A percentile compares a stretch with the other conserved stretches of the same genome.
Conservation (phyloP, 1,140 invertebrate genomes). For the Berghia stephanieae region DNA sequence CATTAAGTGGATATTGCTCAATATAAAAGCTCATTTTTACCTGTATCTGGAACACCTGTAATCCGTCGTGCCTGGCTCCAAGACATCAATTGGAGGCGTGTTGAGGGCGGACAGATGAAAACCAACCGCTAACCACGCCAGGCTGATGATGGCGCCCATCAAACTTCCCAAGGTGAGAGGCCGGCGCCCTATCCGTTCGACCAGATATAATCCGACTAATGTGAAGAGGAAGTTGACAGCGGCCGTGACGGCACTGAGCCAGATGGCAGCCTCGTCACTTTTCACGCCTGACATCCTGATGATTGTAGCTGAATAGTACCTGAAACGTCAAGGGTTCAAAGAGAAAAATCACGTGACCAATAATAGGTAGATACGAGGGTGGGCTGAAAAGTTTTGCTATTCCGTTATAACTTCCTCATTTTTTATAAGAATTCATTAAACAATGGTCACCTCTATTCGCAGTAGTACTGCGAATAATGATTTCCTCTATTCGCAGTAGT, state of each 20-base stretch:
- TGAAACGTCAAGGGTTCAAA: no score
- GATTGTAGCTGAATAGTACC: constrained; percentile 75
- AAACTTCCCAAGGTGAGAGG: constrained; percentile 70
- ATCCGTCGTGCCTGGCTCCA: constrained; percentile 39
- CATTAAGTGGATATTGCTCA: no score
- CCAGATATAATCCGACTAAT: constrained; percentile 72
- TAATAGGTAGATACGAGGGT: no score
- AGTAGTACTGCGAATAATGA: no score
- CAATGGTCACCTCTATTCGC: no score
- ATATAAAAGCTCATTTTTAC: constrained; percentile 31
- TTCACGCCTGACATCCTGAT: constrained; percentile 74
- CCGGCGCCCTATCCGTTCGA: constrained; percentile 73
- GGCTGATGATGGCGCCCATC: constrained; percentile 68
- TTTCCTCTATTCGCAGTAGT: no score
- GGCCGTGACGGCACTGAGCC: constrained; percentile 72
- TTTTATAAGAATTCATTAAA: no score
- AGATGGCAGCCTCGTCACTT: constrained; percentile 71
- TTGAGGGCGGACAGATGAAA: constrained; percentile 69
- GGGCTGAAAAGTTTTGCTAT: no score
- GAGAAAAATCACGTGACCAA: no score
- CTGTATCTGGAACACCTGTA: constrained; percentile 49
- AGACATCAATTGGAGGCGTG: constrained; percentile 63
- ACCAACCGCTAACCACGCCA: constrained; percentile 68
- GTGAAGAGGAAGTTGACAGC: constrained; percentile 72
- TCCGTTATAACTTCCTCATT: no score